phyloP scores from a whole-genome alignment of 2,797 vertebrate species.

The Onychomys leucogaster region DNA sequence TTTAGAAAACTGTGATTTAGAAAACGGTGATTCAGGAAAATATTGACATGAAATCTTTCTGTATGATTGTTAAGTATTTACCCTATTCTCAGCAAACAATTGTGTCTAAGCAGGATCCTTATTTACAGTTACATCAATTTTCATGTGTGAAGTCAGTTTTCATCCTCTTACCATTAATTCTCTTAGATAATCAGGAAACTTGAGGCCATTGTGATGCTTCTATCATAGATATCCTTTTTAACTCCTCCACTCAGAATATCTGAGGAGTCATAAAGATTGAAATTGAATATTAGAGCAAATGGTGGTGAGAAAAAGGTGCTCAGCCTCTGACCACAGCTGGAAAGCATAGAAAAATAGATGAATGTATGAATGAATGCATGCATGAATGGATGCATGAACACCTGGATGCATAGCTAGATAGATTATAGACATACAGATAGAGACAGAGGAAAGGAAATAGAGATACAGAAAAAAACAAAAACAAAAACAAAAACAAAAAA shows the following conservation, averaged over 20 bases:
- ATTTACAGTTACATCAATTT: neutral
- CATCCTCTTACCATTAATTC: neutral
- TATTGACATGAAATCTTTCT: neutral
- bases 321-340: too few species aligned
- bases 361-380: neutral
- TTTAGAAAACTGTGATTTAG: neutral
- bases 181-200: neutral
- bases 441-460: neutral
- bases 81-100: too few species aligned
- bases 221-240: too few species aligned
- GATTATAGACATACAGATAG: neutral
- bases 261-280: neutral
- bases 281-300: neutral
- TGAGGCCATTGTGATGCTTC: too few species aligned
- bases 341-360: too few species aligned
- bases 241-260: neutral
- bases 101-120: too few species aligned
- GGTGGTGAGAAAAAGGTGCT: neutral
- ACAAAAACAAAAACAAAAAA: too few species aligned
- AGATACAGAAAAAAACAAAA: too few species aligned
- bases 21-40: neutral
- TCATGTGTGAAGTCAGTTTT: neutral
- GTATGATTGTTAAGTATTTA: neutral
- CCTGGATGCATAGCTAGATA: neutral
- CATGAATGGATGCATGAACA: neutral